Conservation (phyloP, 2,113 vertebrate genomes). For the Sakesphorus luctuosus region DNA sequence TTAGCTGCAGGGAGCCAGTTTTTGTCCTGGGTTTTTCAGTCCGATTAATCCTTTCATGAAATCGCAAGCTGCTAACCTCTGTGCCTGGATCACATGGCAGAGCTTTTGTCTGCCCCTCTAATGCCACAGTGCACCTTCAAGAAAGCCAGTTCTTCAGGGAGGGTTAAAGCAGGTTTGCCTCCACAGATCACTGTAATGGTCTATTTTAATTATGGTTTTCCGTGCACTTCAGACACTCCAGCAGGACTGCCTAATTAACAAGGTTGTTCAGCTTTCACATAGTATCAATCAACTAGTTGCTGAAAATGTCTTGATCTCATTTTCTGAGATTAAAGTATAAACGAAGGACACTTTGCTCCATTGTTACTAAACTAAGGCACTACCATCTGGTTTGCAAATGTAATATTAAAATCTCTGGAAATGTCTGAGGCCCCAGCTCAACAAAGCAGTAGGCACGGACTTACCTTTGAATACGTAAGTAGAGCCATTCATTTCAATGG, state of each 20-base stretch:
- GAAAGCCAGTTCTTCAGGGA: conserved; percentile 7
- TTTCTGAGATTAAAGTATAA: conserved; percentile 72
- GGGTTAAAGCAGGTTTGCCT: conserved; percentile 26
- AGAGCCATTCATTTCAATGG: not conserved
- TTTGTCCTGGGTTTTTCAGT: conserved; percentile 82
- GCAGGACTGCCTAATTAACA: conserved; percentile 60
- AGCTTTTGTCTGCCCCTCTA: conserved; percentile 58
- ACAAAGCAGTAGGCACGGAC: conserved; percentile 12
- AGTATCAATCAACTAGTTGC: conserved; percentile 68
- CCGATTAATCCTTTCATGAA: conserved; percentile 83
- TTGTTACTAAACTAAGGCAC: conserved; percentile 70
- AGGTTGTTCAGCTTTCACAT: conserved; percentile 70
- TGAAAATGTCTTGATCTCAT: conserved; percentile 74
- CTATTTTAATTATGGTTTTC: conserved; percentile 54
- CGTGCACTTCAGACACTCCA: conserved; percentile 31
- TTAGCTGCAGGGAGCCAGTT: conserved; percentile 65
- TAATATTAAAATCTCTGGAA: conserved; percentile 62
- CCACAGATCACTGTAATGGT: conserved; percentile 24
- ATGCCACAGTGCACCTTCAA: conserved; percentile 41
- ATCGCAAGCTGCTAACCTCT: conserved; percentile 78
- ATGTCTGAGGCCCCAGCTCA: not conserved
- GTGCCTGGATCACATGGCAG: conserved; percentile 77
- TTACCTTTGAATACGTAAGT: conserved; percentile 23
- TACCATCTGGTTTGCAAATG: conserved; percentile 77
- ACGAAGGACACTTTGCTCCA: conserved; percentile 67